Evolutionary conservation across 2,797 vertebrate genomes (phyloP).

Genomic region (Neopelma chrysocephalum): DNA sequence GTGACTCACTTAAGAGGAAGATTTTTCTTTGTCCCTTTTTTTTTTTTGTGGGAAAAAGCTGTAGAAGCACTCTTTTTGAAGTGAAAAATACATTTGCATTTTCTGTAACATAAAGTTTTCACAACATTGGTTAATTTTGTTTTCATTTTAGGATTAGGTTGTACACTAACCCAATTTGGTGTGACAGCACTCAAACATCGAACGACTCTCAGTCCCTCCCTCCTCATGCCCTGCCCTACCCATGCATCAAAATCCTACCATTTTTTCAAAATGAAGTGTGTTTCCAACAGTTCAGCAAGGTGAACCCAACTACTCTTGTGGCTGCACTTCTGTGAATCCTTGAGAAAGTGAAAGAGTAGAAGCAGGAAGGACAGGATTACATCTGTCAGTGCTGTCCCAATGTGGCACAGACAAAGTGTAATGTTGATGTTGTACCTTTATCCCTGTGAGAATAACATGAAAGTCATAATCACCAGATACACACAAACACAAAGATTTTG

Average conservation of each 20-base stretch:
- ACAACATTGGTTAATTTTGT: background rate
- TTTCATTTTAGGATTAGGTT: background rate
- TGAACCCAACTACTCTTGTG: background rate
- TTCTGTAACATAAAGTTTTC: background rate
- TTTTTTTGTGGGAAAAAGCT: background rate
- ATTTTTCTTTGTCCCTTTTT: background rate
- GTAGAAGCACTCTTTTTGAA: background rate
- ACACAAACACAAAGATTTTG: background rate
- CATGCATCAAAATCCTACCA: background rate
- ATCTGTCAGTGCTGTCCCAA: background rate
- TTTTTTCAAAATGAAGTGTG: background rate
- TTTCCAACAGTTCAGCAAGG: background rate
- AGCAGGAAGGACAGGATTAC: background rate
- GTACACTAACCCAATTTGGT: background rate
- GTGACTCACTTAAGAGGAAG: background rate
- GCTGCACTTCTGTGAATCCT: background rate
- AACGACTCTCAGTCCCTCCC: background rate
- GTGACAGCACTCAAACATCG: background rate
- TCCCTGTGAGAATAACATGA: background rate
- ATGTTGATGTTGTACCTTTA: background rate
- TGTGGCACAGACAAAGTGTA: background rate
- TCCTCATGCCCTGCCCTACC: background rate
- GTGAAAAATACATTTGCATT: background rate
- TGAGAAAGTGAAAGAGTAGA: background rate
- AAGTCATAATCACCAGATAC: background rate